Percentiles rank a stretch among this genome's conserved stretches.
Evolutionary conservation across 2,113 vertebrate genomes (phyloP).

Genomic region (Salvator merianae): DNA sequence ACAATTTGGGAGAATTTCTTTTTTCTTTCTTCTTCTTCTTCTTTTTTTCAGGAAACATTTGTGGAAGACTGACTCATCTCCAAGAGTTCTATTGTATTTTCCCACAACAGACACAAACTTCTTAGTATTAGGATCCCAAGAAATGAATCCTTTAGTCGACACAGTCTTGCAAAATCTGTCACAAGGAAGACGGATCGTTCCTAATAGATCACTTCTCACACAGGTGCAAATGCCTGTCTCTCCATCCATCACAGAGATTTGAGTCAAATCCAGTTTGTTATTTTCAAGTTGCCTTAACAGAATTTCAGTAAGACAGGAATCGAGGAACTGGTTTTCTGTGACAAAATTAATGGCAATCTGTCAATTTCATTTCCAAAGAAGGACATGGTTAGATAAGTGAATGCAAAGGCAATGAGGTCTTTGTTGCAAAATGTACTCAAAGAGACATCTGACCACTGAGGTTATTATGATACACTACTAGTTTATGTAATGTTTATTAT

Average conservation of each 20-base stretch:
- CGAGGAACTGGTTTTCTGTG: constrained; percentile 2
- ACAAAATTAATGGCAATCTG: background rate
- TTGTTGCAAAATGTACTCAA: background rate
- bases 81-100: constrained; percentile 55
- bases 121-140: constrained; percentile 59
- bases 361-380: background rate
- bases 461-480: background rate
- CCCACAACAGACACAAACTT: constrained; percentile 62
- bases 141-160: constrained; percentile 52
- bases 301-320: constrained; percentile 12
- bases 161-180: constrained; percentile 49
- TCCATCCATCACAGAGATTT: constrained; percentile 58
- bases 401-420: background rate
- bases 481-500: no score
- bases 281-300: constrained; percentile 38
- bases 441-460: background rate
- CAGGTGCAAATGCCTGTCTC: constrained; percentile 54
- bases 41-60: constrained; percentile 65
- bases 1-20: constrained; percentile 53
- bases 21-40: constrained; percentile 38
- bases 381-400: fast-evolving
- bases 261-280: constrained; percentile 29
- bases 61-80: constrained; percentile 53
- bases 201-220: constrained; percentile 49
- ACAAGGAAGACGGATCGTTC: constrained; percentile 43